Evolutionary conservation across 2,888 invertebrate genomes (phyloP), one percentile per base, ranked within the genome.

Genomic region (Drosophila helvetica): DNA sequence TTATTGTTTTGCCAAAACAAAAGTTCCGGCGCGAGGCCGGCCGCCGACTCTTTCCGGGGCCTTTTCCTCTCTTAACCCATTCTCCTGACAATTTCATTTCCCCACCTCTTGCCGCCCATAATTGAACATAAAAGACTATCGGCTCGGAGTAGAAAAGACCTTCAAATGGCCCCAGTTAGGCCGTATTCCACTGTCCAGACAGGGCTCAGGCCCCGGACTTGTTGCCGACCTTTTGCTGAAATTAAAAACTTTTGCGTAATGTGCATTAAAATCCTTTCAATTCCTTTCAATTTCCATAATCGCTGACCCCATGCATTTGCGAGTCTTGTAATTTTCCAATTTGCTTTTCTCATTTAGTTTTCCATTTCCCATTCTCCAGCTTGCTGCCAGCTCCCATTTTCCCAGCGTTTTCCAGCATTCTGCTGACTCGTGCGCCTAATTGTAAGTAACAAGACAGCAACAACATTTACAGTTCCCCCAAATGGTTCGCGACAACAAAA

Each of bases 351-450:
- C 69, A 75, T 75, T 84, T 68, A 70, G 64, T 77, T 81, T 78
- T 67, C 62, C 45, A 27, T 46, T 53, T 50, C 18, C 50, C 42
- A 17, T 6, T 2, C 38, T 38, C 38, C 15, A 15, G 15, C n/a
- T n/a, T 38, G 6, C 2, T 38, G 6, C 38, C 15, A 38, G 46
- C 54, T 60, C 19, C 30, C 15, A 22, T 70, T 77, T 69, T 54
- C 47, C 66, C 53, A 46, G 17, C 61, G 51, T 65, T 62, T 59
- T 51, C 60, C 47, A 33, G 58, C 63, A 59, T 62, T 77, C 69
- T 79, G 86, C 84, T 84, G 83, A 83, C 76, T 81, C 78, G 76
- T 79, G 78, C 79, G 84, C 76, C 84, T 84, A 84, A 86, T 84
- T 84, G 83, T 79, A 79, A 81, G 83, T 79, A 71, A 69, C 70